Evolutionary conservation across 2,113 vertebrate species (phyloP), one percentile per base, ranked within the genome.

Genomic region (Cyprinodon tularosa): DNA sequence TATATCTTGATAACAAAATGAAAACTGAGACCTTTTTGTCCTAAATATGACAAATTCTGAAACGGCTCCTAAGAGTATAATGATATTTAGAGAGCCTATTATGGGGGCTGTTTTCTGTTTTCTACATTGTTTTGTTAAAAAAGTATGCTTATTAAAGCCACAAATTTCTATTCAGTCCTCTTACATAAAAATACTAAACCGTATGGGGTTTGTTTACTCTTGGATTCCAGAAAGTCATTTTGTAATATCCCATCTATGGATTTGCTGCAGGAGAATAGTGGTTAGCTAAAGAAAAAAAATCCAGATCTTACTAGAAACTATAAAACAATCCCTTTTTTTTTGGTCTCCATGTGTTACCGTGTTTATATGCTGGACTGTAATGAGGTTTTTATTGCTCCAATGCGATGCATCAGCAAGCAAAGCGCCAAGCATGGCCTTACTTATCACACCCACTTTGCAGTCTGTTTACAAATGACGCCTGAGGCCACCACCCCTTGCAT

Each of bases 401-500:
- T 85, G 80, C 71, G 72, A 76, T 62, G 44, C 76, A 78, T 72
- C 82, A 79, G 73, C 83, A 80, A 74, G 74, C 76, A 79, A 74
- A 74, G 68, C 72, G n/a, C 74, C 45, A 72, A 87, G 85, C 81
- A 63, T 81, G 85, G 69, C 68, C 17, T 14, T 20, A 10, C 42
- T 36, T 13, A 62, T 62, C 69, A 45, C 59, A 60, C 59, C 12
- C 57, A 36, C n/a, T 89, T 79, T 66, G 65, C 75, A 72, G 74
- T 83, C 81, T 80, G 84, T 89, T 86, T 87, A 90, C 81, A 76
- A 78, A 84, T 69, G 88, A 70, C 83, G 81, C 70, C 57, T 48
- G 59, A 81, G 67, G 37, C 64, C 10, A 64, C 63, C 20, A 20
- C 59, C 80, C 63, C 62, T 42, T 74, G 65, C 83, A 66, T 82